phyloP scores from a whole-genome alignment of 1,140 invertebrate genomes.

The Drosophila seguyi region DNA sequence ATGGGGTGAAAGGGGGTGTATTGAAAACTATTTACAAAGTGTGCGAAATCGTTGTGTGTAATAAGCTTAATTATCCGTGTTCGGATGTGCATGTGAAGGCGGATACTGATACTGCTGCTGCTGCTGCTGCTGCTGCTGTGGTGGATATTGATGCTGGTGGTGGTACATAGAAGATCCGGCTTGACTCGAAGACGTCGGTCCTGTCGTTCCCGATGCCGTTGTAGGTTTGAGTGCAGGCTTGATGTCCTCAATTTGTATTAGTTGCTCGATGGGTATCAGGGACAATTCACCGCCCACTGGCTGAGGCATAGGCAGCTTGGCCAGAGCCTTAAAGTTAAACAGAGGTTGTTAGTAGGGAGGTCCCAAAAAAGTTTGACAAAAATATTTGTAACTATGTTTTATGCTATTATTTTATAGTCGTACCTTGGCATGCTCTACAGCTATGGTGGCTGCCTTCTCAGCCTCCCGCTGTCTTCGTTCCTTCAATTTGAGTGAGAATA shows the following conservation, averaged over 20 bases:
- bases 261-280: conserved; percentile 91
- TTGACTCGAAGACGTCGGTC: conserved; percentile 55
- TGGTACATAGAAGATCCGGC: conserved; percentile 56
- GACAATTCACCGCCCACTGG: conserved; percentile 90
- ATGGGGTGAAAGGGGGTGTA: conserved; percentile 48
- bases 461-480: conserved; percentile 91
- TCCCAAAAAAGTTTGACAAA: too few species aligned
- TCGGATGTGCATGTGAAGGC: conserved; percentile 45
- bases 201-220: conserved; percentile 35
- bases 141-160: conserved; percentile 46
- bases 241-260: conserved; percentile 89
- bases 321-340: conserved; percentile 58
- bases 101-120: conserved; percentile 55
- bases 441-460: conserved; percentile 87
- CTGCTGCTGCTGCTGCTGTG: conserved; percentile 34
- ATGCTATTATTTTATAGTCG: too few species aligned
- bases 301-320: conserved; percentile 78
- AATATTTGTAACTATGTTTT: too few species aligned
- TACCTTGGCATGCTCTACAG: conserved; percentile 83
- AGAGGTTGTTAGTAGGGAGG: not conserved
- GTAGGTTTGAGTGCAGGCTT: conserved; percentile 66
- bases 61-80: conserved; percentile 61
- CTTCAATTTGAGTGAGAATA: conserved; percentile 92
- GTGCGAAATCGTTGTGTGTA: conserved; percentile 24
- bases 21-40: conserved; percentile 78